phyloP scores from a whole-genome alignment of 2,888 invertebrate genomes.

The Apocheima hispidaria region DNA sequence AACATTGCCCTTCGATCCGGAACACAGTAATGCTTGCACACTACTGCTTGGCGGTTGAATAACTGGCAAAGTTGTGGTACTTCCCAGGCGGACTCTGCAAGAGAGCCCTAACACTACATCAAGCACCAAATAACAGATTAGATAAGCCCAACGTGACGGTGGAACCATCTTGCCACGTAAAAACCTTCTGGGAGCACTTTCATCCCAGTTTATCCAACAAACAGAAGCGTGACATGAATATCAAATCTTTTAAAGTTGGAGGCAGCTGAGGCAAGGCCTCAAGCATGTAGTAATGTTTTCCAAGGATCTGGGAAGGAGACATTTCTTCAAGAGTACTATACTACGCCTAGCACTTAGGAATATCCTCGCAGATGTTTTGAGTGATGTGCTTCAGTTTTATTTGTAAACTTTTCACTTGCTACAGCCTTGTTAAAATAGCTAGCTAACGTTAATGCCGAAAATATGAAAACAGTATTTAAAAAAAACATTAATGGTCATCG shows the following conservation, averaged over 20 bases:
- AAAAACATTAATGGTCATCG: no score
- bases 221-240: slow-evolving; percentile 31
- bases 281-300: slow-evolving; percentile 27
- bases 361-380: slow-evolving; percentile 25
- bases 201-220: slow-evolving; percentile 33
- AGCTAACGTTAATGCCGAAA: no score
- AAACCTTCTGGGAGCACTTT: slow-evolving; percentile 30
- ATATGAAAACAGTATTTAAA: no score
- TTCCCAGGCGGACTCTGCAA: no score
- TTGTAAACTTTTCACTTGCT: background rate
- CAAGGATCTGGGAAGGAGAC: slow-evolving; percentile 19
- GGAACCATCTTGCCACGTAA: slow-evolving; percentile 23
- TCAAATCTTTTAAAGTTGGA: slow-evolving; percentile 32
- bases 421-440: no score
- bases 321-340: slow-evolving; percentile 32
- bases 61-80: no score
- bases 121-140: background rate
- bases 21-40: no score
- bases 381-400: background rate
- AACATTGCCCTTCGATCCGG: no score
- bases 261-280: slow-evolving; percentile 3
- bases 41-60: no score
- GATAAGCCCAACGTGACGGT: background rate
- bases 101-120: no score
- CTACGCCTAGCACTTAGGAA: slow-evolving; percentile 26